A percentile compares a stretch with the other conserved stretches of the same genome.
phyloP scores from a whole-genome alignment of 1,140 invertebrate species.

The Drosophila murphyi region DNA sequence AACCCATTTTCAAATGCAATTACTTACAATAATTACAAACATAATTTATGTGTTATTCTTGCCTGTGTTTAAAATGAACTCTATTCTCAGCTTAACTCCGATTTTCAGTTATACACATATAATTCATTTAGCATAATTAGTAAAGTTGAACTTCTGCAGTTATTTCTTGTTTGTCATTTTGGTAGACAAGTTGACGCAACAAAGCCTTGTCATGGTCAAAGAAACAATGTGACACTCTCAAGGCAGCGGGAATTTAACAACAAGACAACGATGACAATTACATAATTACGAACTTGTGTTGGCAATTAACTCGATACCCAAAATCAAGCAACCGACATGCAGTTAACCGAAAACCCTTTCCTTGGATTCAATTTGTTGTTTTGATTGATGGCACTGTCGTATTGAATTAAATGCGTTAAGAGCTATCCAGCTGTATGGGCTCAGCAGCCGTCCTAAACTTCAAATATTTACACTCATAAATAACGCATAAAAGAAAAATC shows the following conservation, averaged over 20 bases:
- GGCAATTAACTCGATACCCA: constrained; percentile 67
- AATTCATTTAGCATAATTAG: not conserved
- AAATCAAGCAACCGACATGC: constrained; percentile 10
- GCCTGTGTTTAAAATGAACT: not conserved
- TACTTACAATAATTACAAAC: not conserved
- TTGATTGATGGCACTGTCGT: constrained; percentile 69
- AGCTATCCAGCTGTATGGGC: constrained; percentile 4
- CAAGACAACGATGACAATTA: constrained; percentile 61
- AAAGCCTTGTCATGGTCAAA: constrained; percentile 53
- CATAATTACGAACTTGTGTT: constrained; percentile 74
- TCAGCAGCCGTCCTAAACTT: constrained; percentile 50
- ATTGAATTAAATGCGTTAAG: constrained; percentile 38
- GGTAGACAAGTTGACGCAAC: constrained; percentile 1
- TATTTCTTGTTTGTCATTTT: constrained; percentile 14
- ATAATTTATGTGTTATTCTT: not conserved
- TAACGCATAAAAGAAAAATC: constrained; percentile 37
- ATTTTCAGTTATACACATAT: not conserved
- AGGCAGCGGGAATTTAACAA: constrained; percentile 42
- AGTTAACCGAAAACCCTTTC: constrained; percentile 26
- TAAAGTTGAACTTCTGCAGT: not conserved
- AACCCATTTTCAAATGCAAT: no score
- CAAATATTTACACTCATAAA: constrained; percentile 78
- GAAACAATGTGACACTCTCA: constrained; percentile 22
- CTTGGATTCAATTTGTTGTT: constrained; percentile 47
- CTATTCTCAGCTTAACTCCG: not conserved